Evolutionary conservation across 2,797 vertebrate species (phyloP).

Genomic region (Kryptopterus vitreolus): DNA sequence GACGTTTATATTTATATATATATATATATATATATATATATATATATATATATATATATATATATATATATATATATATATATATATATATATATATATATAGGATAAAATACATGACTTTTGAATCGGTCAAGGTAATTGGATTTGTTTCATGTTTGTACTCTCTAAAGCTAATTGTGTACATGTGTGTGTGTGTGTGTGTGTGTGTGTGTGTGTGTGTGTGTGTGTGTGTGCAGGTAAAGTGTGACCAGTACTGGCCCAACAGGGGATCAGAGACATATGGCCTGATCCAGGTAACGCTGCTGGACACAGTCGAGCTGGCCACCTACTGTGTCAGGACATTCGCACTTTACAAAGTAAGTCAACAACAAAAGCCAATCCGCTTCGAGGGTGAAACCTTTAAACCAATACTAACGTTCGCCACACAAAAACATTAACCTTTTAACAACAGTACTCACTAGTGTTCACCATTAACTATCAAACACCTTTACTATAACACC

Average conservation of each 20-base stretch:
- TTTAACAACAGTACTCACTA: not conserved
- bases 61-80: no score
- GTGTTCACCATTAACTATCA: not conserved
- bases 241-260: conserved; percentile 99
- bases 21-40: no score
- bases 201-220: no score
- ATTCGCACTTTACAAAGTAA: conserved; percentile 97
- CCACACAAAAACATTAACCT: not conserved
- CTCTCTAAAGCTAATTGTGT: not conserved
- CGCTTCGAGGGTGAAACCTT: not conserved
- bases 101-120: not conserved
- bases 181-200: no score
- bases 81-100: no score
- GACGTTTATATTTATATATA: no score
- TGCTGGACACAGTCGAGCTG: conserved; percentile 94
- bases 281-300: conserved; percentile 92
- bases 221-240: conserved; percentile 77
- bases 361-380: conserved; percentile 24
- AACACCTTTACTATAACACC: no score
- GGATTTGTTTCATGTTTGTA: not conserved
- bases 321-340: conserved; percentile 97
- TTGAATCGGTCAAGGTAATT: not conserved
- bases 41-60: no score
- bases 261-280: conserved; percentile 95
- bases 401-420: not conserved